These are phyloP conservation scores for Drosophila ogumai DNA, from an alignment of 1,140 invertebrate genomes.

Conservation along the genomic window DNA sequence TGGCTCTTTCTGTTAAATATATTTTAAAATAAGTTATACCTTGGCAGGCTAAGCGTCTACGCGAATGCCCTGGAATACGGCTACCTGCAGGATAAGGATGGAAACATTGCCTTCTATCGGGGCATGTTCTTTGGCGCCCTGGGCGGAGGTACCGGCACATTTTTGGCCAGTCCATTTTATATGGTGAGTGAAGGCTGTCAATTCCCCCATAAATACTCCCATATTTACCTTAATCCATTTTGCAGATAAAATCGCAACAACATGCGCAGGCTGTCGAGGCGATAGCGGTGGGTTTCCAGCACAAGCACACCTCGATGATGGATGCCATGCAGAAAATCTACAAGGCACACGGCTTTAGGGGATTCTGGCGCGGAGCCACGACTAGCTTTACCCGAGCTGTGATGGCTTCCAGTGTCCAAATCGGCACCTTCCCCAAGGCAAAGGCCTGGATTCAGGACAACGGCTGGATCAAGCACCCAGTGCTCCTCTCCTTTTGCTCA, in stretches of 20 bases:
- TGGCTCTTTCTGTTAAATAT: background rate
- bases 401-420: slow-evolving; percentile 93
- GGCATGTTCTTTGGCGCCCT: slow-evolving; percentile 21
- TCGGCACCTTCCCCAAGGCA: slow-evolving; percentile 91
- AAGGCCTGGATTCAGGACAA: slow-evolving; percentile 86
- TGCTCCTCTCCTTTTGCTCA: slow-evolving; percentile 89
- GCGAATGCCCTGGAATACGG: slow-evolving; percentile 19
- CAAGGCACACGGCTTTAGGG: slow-evolving; percentile 88
- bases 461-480: slow-evolving; percentile 86
- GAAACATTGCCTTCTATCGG: background rate
- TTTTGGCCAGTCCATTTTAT: slow-evolving; percentile 15
- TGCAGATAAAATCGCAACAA: slow-evolving; percentile 93
- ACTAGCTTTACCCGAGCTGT: slow-evolving; percentile 91
- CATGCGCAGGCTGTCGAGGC: slow-evolving; percentile 91
- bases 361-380: slow-evolving; percentile 91
- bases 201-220: background rate
- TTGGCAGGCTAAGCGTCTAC: slow-evolving; percentile 13
- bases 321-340: slow-evolving; percentile 90
- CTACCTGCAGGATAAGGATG: slow-evolving; percentile 9
- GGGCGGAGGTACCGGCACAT: slow-evolving; percentile 5
- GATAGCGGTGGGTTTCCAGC: slow-evolving; percentile 96
- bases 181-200: slow-evolving; percentile 12
- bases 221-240: background rate
- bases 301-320: slow-evolving; percentile 89
- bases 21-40: background rate